Evolutionary conservation across 2,888 invertebrate species (phyloP).

Genomic region (Epistrophella euchroma): DNA sequence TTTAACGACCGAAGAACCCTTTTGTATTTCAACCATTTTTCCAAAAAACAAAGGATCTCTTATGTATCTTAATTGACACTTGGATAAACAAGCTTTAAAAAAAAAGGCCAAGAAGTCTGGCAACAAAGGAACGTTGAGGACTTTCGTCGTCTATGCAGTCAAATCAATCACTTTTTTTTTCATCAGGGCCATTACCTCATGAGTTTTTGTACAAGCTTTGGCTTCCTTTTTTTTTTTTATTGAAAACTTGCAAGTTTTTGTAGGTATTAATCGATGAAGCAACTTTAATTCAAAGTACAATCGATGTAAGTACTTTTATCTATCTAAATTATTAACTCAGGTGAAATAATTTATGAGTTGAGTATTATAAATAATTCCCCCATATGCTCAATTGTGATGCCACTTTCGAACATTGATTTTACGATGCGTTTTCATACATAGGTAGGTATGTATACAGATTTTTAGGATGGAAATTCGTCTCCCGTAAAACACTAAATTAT

Average conservation of each 20-base stretch:
- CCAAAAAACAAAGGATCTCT: background rate
- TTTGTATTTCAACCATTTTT: constrained; percentile 83
- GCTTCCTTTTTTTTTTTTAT: background rate
- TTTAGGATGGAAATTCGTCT: background rate
- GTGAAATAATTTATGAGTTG: background rate
- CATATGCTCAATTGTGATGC: constrained; percentile 67
- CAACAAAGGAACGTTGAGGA: constrained; percentile 16
- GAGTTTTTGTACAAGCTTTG: constrained; percentile 13
- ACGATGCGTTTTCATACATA: constrained; percentile 44
- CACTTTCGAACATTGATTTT: constrained; percentile 71
- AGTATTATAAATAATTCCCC: background rate
- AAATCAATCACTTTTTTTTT: constrained; percentile 58
- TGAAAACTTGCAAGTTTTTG: background rate
- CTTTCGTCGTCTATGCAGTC: constrained; percentile 40
- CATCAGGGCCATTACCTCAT: constrained; percentile 36
- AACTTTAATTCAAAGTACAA: background rate
- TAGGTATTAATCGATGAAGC: constrained; percentile 48
- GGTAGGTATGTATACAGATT: constrained; percentile 25
- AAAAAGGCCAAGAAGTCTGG: constrained; percentile 2
- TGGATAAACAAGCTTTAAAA: constrained; percentile 16
- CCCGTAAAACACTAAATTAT: constrained; percentile 1
- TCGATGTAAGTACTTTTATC: background rate
- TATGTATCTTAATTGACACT: constrained; percentile 28
- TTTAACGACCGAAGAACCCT: constrained; percentile 82
- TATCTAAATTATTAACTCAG: background rate